Conservation (phyloP, 1,140 invertebrate species). For the Leptinotarsa defecta region DNA sequence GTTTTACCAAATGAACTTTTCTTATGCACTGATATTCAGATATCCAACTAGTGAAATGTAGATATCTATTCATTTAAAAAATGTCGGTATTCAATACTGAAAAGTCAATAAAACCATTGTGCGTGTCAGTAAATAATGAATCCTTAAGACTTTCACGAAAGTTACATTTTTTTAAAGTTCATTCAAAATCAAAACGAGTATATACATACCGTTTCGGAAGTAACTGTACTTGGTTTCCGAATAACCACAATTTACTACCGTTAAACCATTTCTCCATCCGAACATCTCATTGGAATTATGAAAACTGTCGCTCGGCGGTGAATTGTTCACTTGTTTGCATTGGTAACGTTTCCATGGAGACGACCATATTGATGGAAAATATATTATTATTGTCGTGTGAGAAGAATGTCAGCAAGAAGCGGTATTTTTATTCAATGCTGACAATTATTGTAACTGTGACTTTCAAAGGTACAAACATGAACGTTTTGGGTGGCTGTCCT, state of each 20-base stretch:
- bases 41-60: no score
- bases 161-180: background rate
- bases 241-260: slow-evolving; percentile 84
- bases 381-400: background rate
- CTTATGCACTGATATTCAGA: no score
- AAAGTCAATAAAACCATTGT: no score
- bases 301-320: background rate
- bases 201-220: slow-evolving; percentile 73
- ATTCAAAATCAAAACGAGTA: background rate
- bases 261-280: slow-evolving; percentile 89
- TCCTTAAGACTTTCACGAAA: no score
- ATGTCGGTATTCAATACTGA: no score
- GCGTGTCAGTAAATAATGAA: no score
- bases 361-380: slow-evolving; percentile 20
- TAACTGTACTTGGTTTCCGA: slow-evolving; percentile 81
- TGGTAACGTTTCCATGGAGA: slow-evolving; percentile 11
- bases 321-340: slow-evolving; percentile 22
- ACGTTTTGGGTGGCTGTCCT: no score
- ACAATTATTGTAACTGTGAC: background rate
- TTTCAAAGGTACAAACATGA: background rate
- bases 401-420: background rate
- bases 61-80: no score
- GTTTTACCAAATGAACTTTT: no score
- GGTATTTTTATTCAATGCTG: background rate
- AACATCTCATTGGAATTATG: slow-evolving; percentile 25